Base-by-base conservation (phyloP, 2,113 vertebrate species). In the Manacus vitellinus region DNA sequence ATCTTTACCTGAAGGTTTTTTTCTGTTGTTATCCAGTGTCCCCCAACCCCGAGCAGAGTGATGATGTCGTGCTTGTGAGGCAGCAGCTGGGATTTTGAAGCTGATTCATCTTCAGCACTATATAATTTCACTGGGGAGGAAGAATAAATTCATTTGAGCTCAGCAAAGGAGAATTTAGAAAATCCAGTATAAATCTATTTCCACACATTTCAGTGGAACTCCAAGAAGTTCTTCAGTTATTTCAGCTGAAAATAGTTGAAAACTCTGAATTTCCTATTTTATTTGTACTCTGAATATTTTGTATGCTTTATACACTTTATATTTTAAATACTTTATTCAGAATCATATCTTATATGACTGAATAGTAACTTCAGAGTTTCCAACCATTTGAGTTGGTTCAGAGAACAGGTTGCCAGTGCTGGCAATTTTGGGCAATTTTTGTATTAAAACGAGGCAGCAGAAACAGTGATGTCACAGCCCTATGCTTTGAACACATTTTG, bases 31-130 rank as follows among this genome's bases (percentile, higher is more conserved):
- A 99, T 97, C 99, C 99, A 99, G 86, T 98, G 99, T 22, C 99
- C 98, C 41, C 99, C 99, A 6, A 98, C 98, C 68, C 98, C 98
- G 24, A 99, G 98, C 58, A 99, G 98, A 7, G 98, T 98, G 97
- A 99, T 98, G 97, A 99, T 98, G 74, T 99, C 99, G 87, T 99
- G 99, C 94, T 99, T 99, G 97, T 99, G 99, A 30, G 99, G 99
- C 35, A 98, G 97, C 25, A 98, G 87, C 31, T 88, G 96, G 27
- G 81, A 95, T 25, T 94, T 97, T 51, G 95, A 92, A 23, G 97
- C 72, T 7, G 97, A 67, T 22, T 98, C 97, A 61, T 98, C 98
- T 41, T 98, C 98, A 89, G 96, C 95, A 68, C 77, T 98, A 28
- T 98, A 98, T 10, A 99, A 93, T 95, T 96, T 96, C 96, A 99